phyloP scores from a whole-genome alignment of 2,113 vertebrate genomes.

The Anoplopoma fimbria region DNA sequence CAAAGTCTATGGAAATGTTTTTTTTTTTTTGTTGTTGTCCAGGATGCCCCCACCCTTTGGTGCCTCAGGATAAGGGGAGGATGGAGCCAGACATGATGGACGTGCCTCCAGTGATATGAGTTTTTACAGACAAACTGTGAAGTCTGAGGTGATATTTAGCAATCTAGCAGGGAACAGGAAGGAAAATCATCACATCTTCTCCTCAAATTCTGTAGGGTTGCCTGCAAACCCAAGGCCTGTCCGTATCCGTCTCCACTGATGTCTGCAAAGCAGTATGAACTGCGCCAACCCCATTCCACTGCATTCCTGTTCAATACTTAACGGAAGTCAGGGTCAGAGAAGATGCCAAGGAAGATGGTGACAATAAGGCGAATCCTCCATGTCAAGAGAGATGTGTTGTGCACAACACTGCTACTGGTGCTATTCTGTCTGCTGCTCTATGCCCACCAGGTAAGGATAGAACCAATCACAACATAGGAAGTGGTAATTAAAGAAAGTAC shows the following conservation, averaged over 20 bases:
- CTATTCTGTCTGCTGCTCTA: conserved; percentile 89
- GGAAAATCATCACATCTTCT: neutral
- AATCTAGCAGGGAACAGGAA: neutral
- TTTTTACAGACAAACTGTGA: neutral
- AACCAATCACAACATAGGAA: neutral
- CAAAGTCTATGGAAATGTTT: neutral
- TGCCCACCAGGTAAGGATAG: conserved; percentile 77
- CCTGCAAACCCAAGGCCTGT: neutral
- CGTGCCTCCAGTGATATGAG: neutral
- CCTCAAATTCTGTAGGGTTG: neutral
- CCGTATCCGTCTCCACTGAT: too few species aligned
- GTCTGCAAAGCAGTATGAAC: neutral
- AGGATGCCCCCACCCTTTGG: neutral
- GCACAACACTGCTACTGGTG: conserved; percentile 87
- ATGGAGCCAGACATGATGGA: neutral
- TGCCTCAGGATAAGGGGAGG: conserved; percentile 4
- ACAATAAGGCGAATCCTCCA: conserved; percentile 87
- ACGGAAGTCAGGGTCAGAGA: conserved; percentile 3
- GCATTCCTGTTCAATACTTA: neutral
- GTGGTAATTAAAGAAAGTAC: neutral
- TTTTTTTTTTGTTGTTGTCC: neutral
- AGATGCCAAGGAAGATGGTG: conserved; percentile 51
- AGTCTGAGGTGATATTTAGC: neutral
- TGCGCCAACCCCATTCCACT: neutral
- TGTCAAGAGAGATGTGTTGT: conserved; percentile 88